Conservation (phyloP, 2,113 vertebrate species). For the Silurus glanis region DNA sequence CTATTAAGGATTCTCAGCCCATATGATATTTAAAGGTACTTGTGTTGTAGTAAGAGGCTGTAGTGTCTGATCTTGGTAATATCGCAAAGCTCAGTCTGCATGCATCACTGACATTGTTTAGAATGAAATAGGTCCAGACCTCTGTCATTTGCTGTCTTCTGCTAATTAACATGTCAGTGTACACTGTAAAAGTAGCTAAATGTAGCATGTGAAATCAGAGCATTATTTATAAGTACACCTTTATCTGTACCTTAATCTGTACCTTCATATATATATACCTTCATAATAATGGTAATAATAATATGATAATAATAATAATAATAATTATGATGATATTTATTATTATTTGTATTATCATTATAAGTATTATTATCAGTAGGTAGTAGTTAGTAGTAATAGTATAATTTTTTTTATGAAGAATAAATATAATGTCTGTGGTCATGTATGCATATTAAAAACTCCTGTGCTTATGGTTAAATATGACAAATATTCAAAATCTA, state of each 20-base stretch:
- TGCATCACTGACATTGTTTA: not conserved
- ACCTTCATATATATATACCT: too few relatives aligned
- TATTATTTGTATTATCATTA: too few relatives aligned
- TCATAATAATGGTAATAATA: too few relatives aligned
- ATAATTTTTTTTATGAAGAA: not conserved
- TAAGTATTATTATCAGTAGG: not conserved
- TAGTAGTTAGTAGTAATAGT: not conserved
- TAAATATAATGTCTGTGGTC: not conserved
- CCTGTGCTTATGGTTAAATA: not conserved
- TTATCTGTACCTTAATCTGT: too few relatives aligned
- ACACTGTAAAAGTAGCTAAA: not conserved
- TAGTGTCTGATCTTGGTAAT: not conserved
- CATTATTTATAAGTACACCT: not conserved
- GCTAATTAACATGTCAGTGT: not conserved
- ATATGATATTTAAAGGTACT: not conserved
- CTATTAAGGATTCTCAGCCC: not conserved
- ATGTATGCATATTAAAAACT: not conserved
- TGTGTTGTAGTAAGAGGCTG: not conserved
- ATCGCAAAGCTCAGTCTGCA: not conserved
- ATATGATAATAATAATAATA: too few relatives aligned
- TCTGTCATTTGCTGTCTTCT: not conserved
- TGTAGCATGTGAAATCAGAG: not conserved
- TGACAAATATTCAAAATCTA: not conserved
- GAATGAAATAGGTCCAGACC: not conserved
- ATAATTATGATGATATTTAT: too few relatives aligned